phyloP scores from a whole-genome alignment of 2,888 invertebrate genomes.

The Oscheius myriophilus region DNA sequence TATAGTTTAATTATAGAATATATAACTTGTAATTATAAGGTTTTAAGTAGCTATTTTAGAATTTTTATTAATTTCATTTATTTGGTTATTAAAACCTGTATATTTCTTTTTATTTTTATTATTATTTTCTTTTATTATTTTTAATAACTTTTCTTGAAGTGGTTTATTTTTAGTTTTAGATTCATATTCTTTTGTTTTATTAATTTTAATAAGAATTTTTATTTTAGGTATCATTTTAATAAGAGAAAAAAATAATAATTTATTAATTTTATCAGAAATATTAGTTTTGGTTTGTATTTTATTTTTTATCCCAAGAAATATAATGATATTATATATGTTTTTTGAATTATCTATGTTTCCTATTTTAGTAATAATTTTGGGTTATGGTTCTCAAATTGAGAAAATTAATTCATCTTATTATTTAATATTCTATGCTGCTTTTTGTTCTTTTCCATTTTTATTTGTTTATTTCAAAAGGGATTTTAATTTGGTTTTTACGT shows the following conservation, averaged over 20 bases:
- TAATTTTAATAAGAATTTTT: constrained; percentile 55
- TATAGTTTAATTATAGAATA: constrained; percentile 58
- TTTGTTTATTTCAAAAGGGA: constrained; percentile 52
- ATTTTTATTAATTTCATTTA: constrained; percentile 45
- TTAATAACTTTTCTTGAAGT: constrained; percentile 74
- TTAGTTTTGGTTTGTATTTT: constrained; percentile 50
- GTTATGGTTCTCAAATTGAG: constrained; percentile 61
- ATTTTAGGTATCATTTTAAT: constrained; percentile 53
- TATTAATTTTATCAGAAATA: constrained; percentile 47
- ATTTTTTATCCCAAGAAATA: constrained; percentile 59
- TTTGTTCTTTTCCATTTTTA: constrained; percentile 61
- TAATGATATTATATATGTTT: constrained; percentile 58
- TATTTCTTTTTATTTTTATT: constrained; percentile 72
- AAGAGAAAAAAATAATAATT: constrained; percentile 52
- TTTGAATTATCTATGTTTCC: constrained; percentile 61
- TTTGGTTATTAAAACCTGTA: too few relatives aligned
- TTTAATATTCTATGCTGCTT: constrained; percentile 59
- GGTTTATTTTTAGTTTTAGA: constrained; percentile 78
- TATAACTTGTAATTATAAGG: constrained; percentile 59
- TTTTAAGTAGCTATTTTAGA: constrained; percentile 50
- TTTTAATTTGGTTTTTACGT: constrained; percentile 44
- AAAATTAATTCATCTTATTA: constrained; percentile 61
- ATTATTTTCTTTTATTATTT: constrained; percentile 46
- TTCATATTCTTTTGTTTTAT: constrained; percentile 50
- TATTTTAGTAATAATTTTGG: constrained; percentile 58